phyloP scores from a whole-genome alignment of 2,888 invertebrate genomes.

The Athrips mouffetella region DNA sequence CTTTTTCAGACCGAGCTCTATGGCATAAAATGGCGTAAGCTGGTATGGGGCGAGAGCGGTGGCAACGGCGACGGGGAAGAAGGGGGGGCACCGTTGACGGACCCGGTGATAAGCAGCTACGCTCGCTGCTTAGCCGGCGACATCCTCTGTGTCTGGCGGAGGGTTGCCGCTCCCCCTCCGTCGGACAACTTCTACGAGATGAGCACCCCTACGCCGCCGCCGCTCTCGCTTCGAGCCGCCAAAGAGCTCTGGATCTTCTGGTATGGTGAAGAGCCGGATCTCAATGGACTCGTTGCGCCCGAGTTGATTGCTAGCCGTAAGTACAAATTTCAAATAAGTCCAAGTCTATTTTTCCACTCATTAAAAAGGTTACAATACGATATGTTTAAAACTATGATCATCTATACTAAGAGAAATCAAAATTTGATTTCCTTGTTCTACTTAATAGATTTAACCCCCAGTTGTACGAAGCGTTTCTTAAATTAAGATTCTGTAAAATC shows the following conservation, averaged over 20 bases:
- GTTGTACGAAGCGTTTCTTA: too few species aligned
- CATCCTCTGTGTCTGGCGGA: slow-evolving; percentile 98
- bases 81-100: slow-evolving; percentile 86
- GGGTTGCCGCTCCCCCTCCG: slow-evolving; percentile 82
- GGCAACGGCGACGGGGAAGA: slow-evolving; percentile 66
- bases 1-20: slow-evolving; percentile 96
- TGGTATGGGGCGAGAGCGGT: slow-evolving; percentile 87
- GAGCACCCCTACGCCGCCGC: slow-evolving; percentile 78
- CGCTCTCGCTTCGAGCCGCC: slow-evolving; percentile 89
- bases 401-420: too few species aligned
- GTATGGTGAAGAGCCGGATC: slow-evolving; percentile 98
- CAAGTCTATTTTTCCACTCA: too few species aligned
- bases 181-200: slow-evolving; percentile 70
- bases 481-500: too few species aligned
- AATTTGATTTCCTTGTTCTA: too few species aligned
- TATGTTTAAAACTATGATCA: too few species aligned
- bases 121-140: slow-evolving; percentile 95
- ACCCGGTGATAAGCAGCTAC: slow-evolving; percentile 94
- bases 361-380: too few species aligned
- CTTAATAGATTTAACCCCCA: too few species aligned
- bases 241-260: slow-evolving; percentile 99
- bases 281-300: slow-evolving; percentile 88
- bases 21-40: slow-evolving; percentile 99
- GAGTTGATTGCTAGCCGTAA: slow-evolving; percentile 92
- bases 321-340: slow-evolving; percentile 48